These are phyloP conservation scores for Podiceps cristatus DNA, from an alignment of 2,113 vertebrate species.

Conservation along the genomic window DNA sequence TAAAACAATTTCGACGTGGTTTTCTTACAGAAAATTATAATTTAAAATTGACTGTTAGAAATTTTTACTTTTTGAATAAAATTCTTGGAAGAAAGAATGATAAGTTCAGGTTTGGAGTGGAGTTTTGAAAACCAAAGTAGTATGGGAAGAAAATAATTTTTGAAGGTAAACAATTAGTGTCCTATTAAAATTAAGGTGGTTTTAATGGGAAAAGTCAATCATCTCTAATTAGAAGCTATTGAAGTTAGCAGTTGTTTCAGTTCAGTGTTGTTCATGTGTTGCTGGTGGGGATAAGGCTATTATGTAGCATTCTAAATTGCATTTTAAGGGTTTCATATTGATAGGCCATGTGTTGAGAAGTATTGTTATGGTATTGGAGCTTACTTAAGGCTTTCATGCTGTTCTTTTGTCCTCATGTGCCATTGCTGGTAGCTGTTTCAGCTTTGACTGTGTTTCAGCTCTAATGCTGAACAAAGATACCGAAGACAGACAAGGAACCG, in stretches of 20 bases:
- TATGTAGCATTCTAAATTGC: not conserved
- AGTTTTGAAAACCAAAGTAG: not conserved
- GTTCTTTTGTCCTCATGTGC: not conserved
- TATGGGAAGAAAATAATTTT: not conserved
- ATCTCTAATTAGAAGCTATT: not conserved
- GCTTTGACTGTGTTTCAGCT: not conserved
- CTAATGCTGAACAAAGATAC: not conserved
- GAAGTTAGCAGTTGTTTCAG: not conserved
- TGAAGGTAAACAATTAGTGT: not conserved
- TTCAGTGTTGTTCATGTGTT: not conserved
- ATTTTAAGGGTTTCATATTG: slow-evolving; percentile 2
- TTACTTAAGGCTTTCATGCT: not conserved
- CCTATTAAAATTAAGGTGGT: not conserved
- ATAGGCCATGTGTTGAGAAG: not conserved
- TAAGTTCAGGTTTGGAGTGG: not conserved
- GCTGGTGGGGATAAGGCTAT: not conserved
- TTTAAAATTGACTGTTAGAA: not conserved
- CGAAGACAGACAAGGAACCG: not conserved
- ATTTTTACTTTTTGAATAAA: not conserved
- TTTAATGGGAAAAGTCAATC: not conserved
- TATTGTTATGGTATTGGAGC: not conserved
- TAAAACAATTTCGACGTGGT: not conserved
- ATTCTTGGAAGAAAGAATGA: not conserved
- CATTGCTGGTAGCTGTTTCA: not conserved
- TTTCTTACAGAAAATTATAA: not conserved